Evolutionary conservation across 2,797 vertebrate species (phyloP), one percentile per base, ranked within the genome.

Genomic region (Alectoris magna): DNA sequence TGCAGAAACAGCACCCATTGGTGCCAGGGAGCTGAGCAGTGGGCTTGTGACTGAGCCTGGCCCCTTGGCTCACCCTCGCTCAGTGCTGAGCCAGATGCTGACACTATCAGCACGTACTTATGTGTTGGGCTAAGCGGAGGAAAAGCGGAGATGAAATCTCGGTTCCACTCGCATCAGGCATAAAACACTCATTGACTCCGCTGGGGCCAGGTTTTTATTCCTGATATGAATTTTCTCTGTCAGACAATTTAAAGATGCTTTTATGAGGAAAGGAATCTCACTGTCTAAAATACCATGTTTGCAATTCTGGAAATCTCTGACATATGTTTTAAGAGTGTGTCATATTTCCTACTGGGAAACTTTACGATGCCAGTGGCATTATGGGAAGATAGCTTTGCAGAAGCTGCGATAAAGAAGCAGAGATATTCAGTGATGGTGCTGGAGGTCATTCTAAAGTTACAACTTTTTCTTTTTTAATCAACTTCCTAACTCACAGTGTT

Each of bases 311-410:
- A 60, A 93, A 93, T 91, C 48, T 91, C 91, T 94, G 91, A 95
- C 82, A 95, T 92, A 94, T 96, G 92, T 92, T 96, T 93, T 96
- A 93, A 38, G 93, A 95, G 92, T 87, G 92, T 93, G 91, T 91
- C 87, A 76, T 95, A 94, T 94, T 96, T 96, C 87, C 91, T 95
- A 11, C 87, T 11, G 56, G 92, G 82, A 68, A 94, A 63, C 85
- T 95, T 95, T 95, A 94, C 9, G 90, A 70, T 53, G 51, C 71
- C 49, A 11, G 9, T 6, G 22, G 79, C 66, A 48, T 75, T 88
- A 76, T 81, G 86, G 84, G 92, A 81, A 92, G 92, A 66, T 36
- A 56, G 58, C 73, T 75, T 29, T 44, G 8, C 10, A 9, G 51
- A 66, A 55, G 59, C 75, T 75, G 84, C 5, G 87, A 93, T 95